Evolutionary conservation across 2,113 vertebrate species (phyloP).

Genomic region (Regulus satrapa): DNA sequence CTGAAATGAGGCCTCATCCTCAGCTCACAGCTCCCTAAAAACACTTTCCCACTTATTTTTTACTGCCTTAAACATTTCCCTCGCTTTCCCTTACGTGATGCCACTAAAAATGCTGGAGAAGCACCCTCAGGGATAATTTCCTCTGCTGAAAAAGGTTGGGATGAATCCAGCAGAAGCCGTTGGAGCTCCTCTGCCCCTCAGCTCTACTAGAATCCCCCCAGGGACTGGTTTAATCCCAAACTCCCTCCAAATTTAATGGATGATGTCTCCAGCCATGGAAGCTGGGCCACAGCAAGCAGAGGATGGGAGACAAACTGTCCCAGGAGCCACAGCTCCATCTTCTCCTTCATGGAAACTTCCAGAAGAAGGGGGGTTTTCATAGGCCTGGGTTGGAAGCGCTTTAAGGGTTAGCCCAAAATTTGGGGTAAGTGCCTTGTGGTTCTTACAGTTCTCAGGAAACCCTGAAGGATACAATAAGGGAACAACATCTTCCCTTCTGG

Average conservation of each 20-base stretch:
- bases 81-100: not conserved
- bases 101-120: not conserved
- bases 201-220: not conserved
- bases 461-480: not conserved
- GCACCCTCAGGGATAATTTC: not conserved
- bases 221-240: not conserved
- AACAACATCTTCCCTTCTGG: not conserved
- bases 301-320: not conserved
- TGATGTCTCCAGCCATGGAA: not conserved
- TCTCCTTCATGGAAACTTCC: not conserved
- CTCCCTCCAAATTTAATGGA: not conserved
- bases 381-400: not conserved
- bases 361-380: not conserved
- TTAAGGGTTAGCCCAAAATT: not conserved
- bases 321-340: not conserved
- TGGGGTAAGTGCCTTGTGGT: not conserved
- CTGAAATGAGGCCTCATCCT: not conserved
- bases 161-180: not conserved
- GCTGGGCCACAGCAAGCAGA: not conserved
- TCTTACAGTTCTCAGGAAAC: not conserved
- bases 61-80: not conserved
- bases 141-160: not conserved
- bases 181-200: not conserved
- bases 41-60: not conserved
- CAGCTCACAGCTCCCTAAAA: not conserved